Percentiles rank a stretch among this genome's conserved stretches.
These are phyloP conservation scores for Virgularia gustaviana DNA, from an alignment of 92 coral and sea anemone species.

Conservation along the genomic window DNA sequence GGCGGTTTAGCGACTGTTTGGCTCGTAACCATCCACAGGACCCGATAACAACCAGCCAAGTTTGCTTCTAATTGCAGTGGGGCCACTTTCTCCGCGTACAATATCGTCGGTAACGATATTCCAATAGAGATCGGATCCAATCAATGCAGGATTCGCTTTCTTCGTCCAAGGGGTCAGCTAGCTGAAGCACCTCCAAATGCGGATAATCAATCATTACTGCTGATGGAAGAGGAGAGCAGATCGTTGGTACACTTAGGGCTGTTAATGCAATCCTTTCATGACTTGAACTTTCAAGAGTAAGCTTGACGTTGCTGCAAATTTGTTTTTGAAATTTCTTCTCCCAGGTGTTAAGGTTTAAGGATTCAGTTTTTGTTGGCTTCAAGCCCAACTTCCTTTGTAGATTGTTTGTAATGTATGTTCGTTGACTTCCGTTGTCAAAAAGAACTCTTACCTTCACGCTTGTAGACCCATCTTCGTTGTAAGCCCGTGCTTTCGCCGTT, in stretches of 20 bases:
- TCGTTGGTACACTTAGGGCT: constrained; percentile 5
- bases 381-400: not conserved
- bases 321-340: too few relatives aligned
- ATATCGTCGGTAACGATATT: not conserved
- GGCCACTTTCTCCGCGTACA: not conserved
- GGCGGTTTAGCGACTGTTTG: not conserved
- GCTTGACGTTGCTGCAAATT: not conserved
- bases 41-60: not conserved
- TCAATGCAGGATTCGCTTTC: constrained; percentile 1
- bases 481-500: constrained; percentile 60
- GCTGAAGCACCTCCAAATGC: constrained; percentile 1
- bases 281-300: not conserved
- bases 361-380: too few relatives aligned
- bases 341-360: too few relatives aligned
- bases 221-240: not conserved
- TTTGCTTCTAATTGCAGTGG: not conserved
- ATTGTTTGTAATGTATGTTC: constrained; percentile 4
- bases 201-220: not conserved
- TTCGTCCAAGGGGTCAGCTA: not conserved
- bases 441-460: constrained; percentile 19
- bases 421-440: too few relatives aligned
- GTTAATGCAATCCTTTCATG: not conserved
- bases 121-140: not conserved
- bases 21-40: not conserved
- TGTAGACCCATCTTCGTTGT: constrained; percentile 40